Conservation (phyloP, 2,797 vertebrate genomes). For the Philypnodon macrostomus region DNA sequence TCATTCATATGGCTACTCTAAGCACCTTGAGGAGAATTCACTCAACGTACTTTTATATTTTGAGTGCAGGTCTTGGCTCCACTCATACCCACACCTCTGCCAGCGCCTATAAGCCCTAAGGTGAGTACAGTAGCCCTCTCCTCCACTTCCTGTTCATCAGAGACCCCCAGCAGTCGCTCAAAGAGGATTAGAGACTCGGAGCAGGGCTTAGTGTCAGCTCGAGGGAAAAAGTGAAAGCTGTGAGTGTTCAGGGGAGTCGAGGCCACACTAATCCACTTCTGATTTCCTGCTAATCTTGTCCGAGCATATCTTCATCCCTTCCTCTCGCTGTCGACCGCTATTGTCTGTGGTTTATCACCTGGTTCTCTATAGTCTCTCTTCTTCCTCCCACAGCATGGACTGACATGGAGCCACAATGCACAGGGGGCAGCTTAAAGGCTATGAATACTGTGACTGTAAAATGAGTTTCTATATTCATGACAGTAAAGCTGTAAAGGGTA, state of each 20-base stretch:
- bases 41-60: too few relatives aligned
- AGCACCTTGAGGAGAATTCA: too few relatives aligned
- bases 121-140: constrained; percentile 48
- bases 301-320: constrained; percentile 70
- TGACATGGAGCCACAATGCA: constrained; percentile 26
- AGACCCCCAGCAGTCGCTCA: constrained; percentile 58
- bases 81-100: neutral
- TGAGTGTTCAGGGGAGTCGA: constrained; percentile 66
- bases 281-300: constrained; percentile 73
- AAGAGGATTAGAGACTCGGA: constrained; percentile 76
- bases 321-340: constrained; percentile 56
- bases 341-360: constrained; percentile 61
- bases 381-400: constrained; percentile 40
- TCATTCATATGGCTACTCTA: too few relatives aligned
- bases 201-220: constrained; percentile 70
- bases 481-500: neutral
- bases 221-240: constrained; percentile 65
- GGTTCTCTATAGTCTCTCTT: constrained; percentile 47
- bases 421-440: constrained; percentile 21
- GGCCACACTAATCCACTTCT: constrained; percentile 74
- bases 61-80: neutral
- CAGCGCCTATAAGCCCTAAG: constrained; percentile 25
- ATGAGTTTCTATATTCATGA: too few relatives aligned
- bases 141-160: constrained; percentile 63
- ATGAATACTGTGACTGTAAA: constrained; percentile 12